Conservation (phyloP, 2,113 vertebrate genomes). For the Hassar affinis region DNA sequence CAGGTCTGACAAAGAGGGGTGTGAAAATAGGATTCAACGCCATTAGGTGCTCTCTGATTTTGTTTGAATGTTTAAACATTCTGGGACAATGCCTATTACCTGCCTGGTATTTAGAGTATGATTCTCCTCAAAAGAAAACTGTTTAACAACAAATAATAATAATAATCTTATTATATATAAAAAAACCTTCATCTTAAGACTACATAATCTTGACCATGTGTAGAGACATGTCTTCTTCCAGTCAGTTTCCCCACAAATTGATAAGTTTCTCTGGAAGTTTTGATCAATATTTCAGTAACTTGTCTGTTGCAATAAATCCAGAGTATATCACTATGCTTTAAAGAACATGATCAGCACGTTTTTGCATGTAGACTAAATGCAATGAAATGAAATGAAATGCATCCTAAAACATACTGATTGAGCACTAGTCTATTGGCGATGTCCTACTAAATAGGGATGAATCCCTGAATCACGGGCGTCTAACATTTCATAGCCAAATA, state of each 20-base stretch:
- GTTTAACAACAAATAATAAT: neutral
- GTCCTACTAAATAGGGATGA: neutral
- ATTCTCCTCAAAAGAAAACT: neutral
- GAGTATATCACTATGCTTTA: neutral
- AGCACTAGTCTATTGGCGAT: neutral
- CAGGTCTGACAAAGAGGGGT: slow-evolving; percentile 14
- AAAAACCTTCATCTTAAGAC: neutral
- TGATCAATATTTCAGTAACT: neutral
- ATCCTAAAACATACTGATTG: neutral
- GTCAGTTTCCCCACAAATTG: neutral
- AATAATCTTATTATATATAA: neutral
- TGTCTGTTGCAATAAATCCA: too few relatives aligned
- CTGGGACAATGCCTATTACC: neutral
- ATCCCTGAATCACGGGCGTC: neutral
- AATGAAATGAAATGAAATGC: too few relatives aligned
- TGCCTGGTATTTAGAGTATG: neutral
- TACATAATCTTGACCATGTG: neutral
- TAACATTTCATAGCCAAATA: neutral
- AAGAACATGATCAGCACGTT: neutral
- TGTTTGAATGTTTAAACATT: neutral
- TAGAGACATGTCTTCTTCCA: neutral
- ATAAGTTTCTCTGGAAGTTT: neutral
- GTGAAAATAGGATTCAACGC: slow-evolving; percentile 13
- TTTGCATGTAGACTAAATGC: too few relatives aligned
- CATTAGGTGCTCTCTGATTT: slow-evolving; percentile 7